Evolutionary conservation across 1,140 invertebrate species (phyloP).

Genomic region (Drosophila triauraria): DNA sequence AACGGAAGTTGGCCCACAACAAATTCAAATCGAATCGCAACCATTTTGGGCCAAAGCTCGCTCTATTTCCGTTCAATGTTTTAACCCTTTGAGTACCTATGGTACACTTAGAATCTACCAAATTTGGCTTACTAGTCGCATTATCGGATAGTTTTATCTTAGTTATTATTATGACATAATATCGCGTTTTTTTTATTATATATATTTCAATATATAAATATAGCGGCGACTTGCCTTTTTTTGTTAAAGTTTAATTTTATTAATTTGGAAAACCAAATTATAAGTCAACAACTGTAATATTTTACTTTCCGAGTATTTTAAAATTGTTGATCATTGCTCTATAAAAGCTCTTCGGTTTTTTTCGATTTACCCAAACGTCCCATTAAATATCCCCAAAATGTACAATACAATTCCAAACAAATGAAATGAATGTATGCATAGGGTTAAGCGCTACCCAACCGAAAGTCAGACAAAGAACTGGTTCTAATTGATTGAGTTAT

Average conservation of each 20-base stretch:
- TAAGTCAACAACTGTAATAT: too few species aligned
- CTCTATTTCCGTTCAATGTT: constrained; percentile 30
- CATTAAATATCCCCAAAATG: neutral
- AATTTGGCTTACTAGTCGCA: neutral
- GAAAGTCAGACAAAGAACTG: constrained; percentile 34
- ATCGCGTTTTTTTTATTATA: too few species aligned
- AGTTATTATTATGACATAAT: too few species aligned
- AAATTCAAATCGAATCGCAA: constrained; percentile 30
- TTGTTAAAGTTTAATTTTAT: too few species aligned
- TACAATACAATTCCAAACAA: neutral
- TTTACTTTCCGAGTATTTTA: too few species aligned
- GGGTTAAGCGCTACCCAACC: constrained; percentile 11
- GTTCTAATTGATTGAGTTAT: constrained; percentile 53
- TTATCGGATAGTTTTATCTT: too few species aligned
- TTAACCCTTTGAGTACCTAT: constrained; percentile 18
- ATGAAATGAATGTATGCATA: neutral
- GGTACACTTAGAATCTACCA: neutral
- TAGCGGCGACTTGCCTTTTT: too few species aligned
- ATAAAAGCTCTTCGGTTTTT: too few species aligned
- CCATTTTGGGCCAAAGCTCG: constrained; percentile 37
- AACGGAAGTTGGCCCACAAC: constrained; percentile 48
- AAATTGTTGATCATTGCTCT: too few species aligned
- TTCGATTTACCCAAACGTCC: too few species aligned
- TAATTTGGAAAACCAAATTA: too few species aligned
- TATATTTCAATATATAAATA: too few species aligned